These are phyloP conservation scores for Trypoxylon attenuatum DNA, from an alignment of 2,888 invertebrate genomes.

Conservation along the genomic window DNA sequence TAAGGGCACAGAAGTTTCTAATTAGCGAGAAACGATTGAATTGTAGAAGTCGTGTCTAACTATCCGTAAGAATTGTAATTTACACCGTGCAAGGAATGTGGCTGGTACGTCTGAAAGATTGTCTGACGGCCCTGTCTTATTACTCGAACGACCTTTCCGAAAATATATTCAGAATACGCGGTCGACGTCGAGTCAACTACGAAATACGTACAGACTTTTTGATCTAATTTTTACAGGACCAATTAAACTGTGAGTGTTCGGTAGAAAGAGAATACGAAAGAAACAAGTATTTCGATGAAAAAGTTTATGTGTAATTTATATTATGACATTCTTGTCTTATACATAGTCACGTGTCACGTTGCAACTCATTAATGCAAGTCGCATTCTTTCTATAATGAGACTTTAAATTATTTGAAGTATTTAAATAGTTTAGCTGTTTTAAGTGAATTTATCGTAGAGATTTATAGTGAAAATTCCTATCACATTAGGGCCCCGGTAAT, in stretches of 20 bases:
- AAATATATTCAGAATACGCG: conserved; percentile 34
- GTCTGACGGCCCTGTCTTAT: conserved; percentile 28
- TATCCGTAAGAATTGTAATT: conserved; percentile 19
- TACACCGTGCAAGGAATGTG: conserved; percentile 27
- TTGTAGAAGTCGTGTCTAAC: too few relatives aligned
- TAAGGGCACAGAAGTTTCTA: too few relatives aligned
- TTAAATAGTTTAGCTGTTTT: too few relatives aligned
- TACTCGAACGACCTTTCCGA: conserved; percentile 30
- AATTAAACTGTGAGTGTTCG: too few relatives aligned
- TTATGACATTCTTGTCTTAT: not conserved
- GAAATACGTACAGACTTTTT: conserved; percentile 6
- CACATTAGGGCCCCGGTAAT: too few relatives aligned
- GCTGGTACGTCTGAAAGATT: conserved; percentile 38
- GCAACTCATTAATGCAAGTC: too few relatives aligned
- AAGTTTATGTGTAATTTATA: not conserved
- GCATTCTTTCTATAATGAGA: too few relatives aligned
- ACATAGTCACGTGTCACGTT: too few relatives aligned
- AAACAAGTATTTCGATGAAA: not conserved
- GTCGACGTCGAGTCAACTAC: conserved; percentile 33
- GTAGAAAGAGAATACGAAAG: not conserved
- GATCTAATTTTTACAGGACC: not conserved
- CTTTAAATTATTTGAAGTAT: too few relatives aligned
- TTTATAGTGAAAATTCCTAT: too few relatives aligned
- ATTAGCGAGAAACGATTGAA: too few relatives aligned
- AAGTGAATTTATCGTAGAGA: too few relatives aligned